A percentile compares a stretch with the other conserved stretches of the same genome.
These are phyloP conservation scores for Psittacula cyanocephala DNA, from an alignment of 2,113 vertebrate genomes.

Conservation along the genomic window DNA sequence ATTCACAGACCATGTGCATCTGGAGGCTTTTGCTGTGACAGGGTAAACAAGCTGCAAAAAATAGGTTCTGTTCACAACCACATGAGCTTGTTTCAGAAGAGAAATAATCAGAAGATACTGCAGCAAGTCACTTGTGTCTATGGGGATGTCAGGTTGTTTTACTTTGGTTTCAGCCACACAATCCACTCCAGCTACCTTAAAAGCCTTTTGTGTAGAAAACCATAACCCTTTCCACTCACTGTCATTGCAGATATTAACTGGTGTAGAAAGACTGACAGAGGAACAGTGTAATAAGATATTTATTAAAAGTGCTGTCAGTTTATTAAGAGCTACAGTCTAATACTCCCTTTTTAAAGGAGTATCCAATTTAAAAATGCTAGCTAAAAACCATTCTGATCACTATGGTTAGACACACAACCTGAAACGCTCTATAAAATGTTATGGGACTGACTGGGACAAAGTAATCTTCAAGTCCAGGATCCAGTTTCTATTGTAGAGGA, in stretches of 20 bases:
- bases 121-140: neutral
- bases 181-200: neutral
- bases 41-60: neutral
- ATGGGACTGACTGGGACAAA: neutral
- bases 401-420: constrained; percentile 39
- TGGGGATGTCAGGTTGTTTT: neutral
- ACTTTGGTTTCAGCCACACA: neutral
- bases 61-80: neutral
- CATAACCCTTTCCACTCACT: neutral
- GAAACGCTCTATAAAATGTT: constrained; percentile 21
- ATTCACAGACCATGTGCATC: neutral
- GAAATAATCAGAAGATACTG: neutral
- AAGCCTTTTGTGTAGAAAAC: neutral
- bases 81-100: neutral
- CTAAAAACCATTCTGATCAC: constrained; percentile 27
- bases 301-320: constrained; percentile 72
- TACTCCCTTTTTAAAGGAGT: constrained; percentile 13
- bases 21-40: neutral
- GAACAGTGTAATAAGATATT: constrained; percentile 44
- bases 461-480: neutral
- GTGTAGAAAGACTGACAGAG: constrained; percentile 3
- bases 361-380: constrained; percentile 27
- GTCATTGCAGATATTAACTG: neutral
- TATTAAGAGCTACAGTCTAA: constrained; percentile 43
- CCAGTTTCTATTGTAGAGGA: constrained; percentile 62